Base-by-base conservation (phyloP, 2,113 vertebrate genomes). In the Megalops atlanticus region DNA sequence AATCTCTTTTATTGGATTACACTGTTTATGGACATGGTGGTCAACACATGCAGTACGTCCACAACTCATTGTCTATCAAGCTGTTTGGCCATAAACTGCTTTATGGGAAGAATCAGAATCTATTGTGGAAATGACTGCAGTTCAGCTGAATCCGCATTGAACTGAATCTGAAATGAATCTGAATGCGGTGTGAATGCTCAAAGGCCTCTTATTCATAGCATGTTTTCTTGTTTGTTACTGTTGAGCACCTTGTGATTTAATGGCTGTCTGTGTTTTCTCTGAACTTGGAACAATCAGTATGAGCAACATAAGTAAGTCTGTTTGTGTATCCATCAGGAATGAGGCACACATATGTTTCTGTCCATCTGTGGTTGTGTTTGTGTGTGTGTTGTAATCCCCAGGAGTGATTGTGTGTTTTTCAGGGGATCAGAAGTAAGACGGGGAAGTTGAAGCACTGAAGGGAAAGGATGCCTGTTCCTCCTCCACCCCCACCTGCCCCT, bases 381-480 rank as follows among this genome's bases (percentile, higher is more conserved):
- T 68, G 14, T 78, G 52, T 35, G 14, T 78, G 58, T 27, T 78
- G 18, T 68, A n/a, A n/a, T n/a, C n/a, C n/a, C n/a, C n/a, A n/a
- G n/a, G n/a, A n/a, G n/a, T n/a, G n/a, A n/a, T n/a, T n/a, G n/a
- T n/a, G n/a, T n/a, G n/a, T n/a, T n/a, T n/a, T n/a, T n/a, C n/a
- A n/a, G n/a, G n/a, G 12, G 8, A 27, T 78, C 11, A 68, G 76
- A 36, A 38, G 18, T 58, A 52, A 78, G 54, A 27, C 64, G 76
- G 40, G 38, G 52, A 36, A 40, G 38, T 14, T 11, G 35, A 35
- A 58, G 14, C 14, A 12, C 36, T 4, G 54, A 64, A 12, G 10
- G 24, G 52, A 68, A 38, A 78, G 39, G n/a, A 78, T 78, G 76
- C 76, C 76, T n/a, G 76, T 78, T 33, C 76, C 76, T 33, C 76